These are phyloP conservation scores for Ypsolopha sequella DNA, from an alignment of 2,888 invertebrate species.

Conservation along the genomic window DNA sequence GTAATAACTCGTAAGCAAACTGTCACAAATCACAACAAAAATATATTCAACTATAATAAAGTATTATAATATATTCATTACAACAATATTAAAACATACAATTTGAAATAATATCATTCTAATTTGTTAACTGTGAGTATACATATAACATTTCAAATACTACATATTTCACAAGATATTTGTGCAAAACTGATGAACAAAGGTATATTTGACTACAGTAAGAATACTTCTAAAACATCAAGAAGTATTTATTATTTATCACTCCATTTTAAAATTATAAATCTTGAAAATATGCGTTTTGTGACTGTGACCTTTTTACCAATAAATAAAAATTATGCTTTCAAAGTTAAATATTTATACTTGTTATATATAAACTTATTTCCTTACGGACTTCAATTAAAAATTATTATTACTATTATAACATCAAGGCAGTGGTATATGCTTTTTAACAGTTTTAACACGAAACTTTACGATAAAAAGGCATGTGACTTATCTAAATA, in stretches of 20 bases:
- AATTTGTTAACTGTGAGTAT: not conserved
- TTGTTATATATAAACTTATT: too few species aligned
- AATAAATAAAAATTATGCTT: too few species aligned
- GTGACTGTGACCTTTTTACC: too few species aligned
- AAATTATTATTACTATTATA: conserved; percentile 36
- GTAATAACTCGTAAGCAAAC: not conserved
- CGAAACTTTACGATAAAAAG: conserved; percentile 27
- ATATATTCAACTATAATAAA: not conserved
- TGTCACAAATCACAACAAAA: not conserved
- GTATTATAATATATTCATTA: not conserved
- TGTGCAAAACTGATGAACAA: too few species aligned
- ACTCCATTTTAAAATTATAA: too few species aligned
- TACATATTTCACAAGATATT: too few species aligned
- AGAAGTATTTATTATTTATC: too few species aligned
- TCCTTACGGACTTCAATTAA: conserved; percentile 32
- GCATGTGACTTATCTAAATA: conserved; percentile 12
- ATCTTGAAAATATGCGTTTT: too few species aligned
- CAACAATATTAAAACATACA: not conserved
- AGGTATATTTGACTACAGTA: too few species aligned
- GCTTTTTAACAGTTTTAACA: conserved; percentile 34
- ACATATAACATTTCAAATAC: not conserved
- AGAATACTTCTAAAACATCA: too few species aligned
- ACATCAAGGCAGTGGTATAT: conserved; percentile 57
- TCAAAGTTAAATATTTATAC: too few species aligned
- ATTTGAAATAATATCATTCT: not conserved